Conservation (phyloP, 2,888 invertebrate species). For the Ernsta delagoae region DNA sequence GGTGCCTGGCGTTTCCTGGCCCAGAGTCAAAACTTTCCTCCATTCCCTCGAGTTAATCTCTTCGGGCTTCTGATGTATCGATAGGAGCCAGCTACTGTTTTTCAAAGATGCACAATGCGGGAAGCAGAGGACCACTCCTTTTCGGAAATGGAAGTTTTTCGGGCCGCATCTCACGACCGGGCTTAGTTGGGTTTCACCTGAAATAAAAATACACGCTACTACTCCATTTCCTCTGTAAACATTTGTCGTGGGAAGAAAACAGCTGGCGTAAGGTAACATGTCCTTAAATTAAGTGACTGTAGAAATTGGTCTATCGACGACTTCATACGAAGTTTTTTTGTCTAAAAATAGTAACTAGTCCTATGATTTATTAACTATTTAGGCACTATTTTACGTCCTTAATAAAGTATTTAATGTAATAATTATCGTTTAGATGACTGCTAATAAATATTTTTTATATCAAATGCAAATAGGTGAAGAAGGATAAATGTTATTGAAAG, state of each 20-base stretch:
- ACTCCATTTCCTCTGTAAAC: slow-evolving; percentile 17
- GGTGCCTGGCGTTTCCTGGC: slow-evolving; percentile 88
- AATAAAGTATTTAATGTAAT: too few relatives aligned
- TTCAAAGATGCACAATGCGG: slow-evolving; percentile 94
- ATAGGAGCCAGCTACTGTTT: slow-evolving; percentile 92
- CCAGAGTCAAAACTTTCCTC: slow-evolving; percentile 88
- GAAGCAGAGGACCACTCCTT: slow-evolving; percentile 93
- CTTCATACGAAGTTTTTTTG: not conserved
- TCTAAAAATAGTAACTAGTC: too few relatives aligned
- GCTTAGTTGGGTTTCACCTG: slow-evolving; percentile 90
- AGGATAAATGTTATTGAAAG: too few relatives aligned
- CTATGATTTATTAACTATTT: too few relatives aligned
- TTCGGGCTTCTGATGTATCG: slow-evolving; percentile 84
- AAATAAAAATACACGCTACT: slow-evolving; percentile 38
- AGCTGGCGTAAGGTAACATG: slow-evolving; percentile 4
- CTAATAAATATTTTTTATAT: too few relatives aligned
- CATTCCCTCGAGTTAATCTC: slow-evolving; percentile 83
- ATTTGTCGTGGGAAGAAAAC: slow-evolving; percentile 15
- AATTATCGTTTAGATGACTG: too few relatives aligned
- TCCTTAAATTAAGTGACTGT: not conserved
- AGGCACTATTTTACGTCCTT: too few relatives aligned
- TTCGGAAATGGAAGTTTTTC: slow-evolving; percentile 89
- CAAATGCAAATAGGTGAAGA: too few relatives aligned
- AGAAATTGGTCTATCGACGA: not conserved
- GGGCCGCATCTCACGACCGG: slow-evolving; percentile 94